These are phyloP conservation scores for Hippocampus barbouri DNA, from an alignment of 2,113 vertebrate genomes.

Conservation along the genomic window DNA sequence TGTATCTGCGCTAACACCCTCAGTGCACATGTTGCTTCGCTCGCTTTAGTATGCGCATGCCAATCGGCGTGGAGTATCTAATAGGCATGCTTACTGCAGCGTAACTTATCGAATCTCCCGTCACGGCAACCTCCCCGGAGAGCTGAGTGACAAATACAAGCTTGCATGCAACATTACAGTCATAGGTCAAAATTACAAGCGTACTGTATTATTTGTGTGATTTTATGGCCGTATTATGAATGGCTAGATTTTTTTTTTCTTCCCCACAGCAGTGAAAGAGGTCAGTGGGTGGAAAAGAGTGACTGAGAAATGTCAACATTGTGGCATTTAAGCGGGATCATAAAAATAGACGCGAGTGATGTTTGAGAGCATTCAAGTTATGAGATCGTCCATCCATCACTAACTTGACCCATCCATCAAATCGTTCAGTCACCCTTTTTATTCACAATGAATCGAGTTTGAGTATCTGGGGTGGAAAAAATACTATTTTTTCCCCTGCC, in stretches of 20 bases:
- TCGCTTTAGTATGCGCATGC: conserved; percentile 12
- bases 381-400: background rate
- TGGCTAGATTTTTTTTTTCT: background rate
- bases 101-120: conserved; percentile 61
- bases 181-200: background rate
- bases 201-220: background rate
- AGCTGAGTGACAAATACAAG: conserved; percentile 43
- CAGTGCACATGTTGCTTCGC: conserved; percentile 25
- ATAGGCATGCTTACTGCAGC: conserved; percentile 56
- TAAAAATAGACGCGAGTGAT: background rate
- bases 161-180: background rate
- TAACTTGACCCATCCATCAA: background rate
- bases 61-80: conserved; percentile 46
- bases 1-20: conserved; percentile 17
- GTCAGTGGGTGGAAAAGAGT: background rate
- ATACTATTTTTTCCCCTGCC: too few species aligned
- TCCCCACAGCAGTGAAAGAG: background rate
- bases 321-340: background rate
- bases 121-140: conserved; percentile 48
- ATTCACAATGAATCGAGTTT: too few species aligned
- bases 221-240: background rate
- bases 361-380: conserved; percentile 1
- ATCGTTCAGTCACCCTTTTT: background rate
- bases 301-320: background rate
- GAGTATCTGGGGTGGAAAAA: too few species aligned